Percentiles rank a stretch among this genome's conserved stretches.
These are phyloP conservation scores for Pocillopora verrucosa DNA, from an alignment of 64 coral and sea anemone species.

Conservation along the genomic window DNA sequence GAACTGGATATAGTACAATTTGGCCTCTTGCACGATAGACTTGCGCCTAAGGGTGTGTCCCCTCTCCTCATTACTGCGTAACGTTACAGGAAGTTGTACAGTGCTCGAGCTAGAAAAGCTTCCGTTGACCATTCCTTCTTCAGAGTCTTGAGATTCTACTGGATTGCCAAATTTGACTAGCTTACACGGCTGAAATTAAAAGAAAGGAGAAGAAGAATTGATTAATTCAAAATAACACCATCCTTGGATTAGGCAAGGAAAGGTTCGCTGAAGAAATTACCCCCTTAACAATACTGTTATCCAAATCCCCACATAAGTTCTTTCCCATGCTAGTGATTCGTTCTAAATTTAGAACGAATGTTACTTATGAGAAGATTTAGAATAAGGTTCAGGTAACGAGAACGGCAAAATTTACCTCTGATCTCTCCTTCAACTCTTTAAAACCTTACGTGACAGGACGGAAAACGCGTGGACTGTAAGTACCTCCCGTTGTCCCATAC, in stretches of 20 bases:
- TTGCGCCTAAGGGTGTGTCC: background rate
- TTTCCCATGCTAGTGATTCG: too few species aligned
- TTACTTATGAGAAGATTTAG: too few species aligned
- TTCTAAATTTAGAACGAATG: too few species aligned
- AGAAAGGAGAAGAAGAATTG: background rate
- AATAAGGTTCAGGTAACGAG: too few species aligned
- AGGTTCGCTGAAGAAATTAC: too few species aligned
- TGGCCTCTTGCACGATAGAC: background rate
- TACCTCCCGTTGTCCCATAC: too few species aligned
- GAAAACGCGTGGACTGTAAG: too few species aligned
- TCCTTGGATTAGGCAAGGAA: too few species aligned
- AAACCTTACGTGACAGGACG: too few species aligned
- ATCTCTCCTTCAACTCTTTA: too few species aligned
- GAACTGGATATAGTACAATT: constrained; percentile 42
- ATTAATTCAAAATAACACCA: background rate
- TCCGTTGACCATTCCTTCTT: background rate
- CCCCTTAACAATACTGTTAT: background rate
- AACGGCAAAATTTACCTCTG: too few species aligned
- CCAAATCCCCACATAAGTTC: too few species aligned
- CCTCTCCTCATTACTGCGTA: background rate
- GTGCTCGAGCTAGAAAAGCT: constrained; percentile 2
- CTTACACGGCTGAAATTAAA: background rate
- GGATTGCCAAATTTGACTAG: constrained; percentile 10
- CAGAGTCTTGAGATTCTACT: constrained; percentile 4
- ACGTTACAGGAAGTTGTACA: background rate